phyloP scores from a whole-genome alignment of 1,140 invertebrate species.

The Leptonema lineaticorne region DNA sequence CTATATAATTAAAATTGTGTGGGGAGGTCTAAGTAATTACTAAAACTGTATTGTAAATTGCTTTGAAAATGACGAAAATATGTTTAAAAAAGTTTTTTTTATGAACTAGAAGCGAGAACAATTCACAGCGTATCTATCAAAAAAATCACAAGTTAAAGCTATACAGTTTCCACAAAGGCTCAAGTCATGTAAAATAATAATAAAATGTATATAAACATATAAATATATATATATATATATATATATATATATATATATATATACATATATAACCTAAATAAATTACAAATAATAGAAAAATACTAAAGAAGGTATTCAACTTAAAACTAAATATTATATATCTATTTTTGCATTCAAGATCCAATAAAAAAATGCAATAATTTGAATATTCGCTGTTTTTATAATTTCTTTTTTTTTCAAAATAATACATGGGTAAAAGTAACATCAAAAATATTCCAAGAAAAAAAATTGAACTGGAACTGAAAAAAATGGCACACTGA shows the following conservation, averaged over 20 bases:
- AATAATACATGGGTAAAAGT: slow-evolving; percentile 54
- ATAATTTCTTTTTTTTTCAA: slow-evolving; percentile 50
- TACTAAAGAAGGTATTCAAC: slow-evolving; percentile 31
- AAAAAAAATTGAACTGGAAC: slow-evolving; percentile 50
- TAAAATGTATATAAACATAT: too few relatives aligned
- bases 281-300: slow-evolving; percentile 38
- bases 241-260: too few relatives aligned
- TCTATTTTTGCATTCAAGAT: too few relatives aligned
- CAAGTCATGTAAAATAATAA: slow-evolving; percentile 36
- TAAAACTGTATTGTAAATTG: not conserved
- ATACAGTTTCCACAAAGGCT: slow-evolving; percentile 41
- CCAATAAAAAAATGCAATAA: slow-evolving; percentile 50
- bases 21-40: too few relatives aligned
- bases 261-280: slow-evolving; percentile 25
- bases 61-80: not conserved
- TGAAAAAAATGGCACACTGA: slow-evolving; percentile 49
- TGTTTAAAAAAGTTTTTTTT: not conserved
- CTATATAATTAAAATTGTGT: too few relatives aligned
- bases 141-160: slow-evolving; percentile 39
- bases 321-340: too few relatives aligned
- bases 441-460: slow-evolving; percentile 36
- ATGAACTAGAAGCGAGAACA: slow-evolving; percentile 35
- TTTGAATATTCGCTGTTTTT: slow-evolving; percentile 47
- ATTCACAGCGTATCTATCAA: slow-evolving; percentile 33
- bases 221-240: too few relatives aligned